These are phyloP conservation scores for Phrynocephalus guinanensis DNA, from an alignment of 2,797 vertebrate genomes.

Conservation along the genomic window DNA sequence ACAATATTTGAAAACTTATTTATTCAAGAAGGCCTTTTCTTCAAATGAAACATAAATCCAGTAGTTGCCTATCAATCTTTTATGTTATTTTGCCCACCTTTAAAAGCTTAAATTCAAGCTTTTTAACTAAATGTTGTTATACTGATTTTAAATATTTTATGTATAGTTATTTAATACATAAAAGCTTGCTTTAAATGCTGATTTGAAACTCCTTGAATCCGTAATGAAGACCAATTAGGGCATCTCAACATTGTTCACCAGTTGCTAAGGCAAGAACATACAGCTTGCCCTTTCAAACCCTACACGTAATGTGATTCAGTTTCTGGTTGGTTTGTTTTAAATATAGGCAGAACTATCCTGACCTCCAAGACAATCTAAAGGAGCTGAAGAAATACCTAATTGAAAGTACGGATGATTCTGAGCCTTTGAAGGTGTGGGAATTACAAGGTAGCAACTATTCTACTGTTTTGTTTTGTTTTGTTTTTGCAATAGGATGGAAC, in stretches of 20 bases:
- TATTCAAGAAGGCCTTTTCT: too few relatives aligned
- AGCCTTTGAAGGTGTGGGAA: slow-evolving; percentile 96
- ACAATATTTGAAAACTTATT: too few relatives aligned
- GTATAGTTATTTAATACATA: too few relatives aligned
- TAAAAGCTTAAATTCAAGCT: too few relatives aligned
- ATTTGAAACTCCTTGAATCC: not conserved
- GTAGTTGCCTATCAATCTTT: too few relatives aligned
- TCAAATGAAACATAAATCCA: too few relatives aligned
- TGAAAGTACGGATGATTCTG: slow-evolving; percentile 89
- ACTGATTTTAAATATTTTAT: too few relatives aligned
- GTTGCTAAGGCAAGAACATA: not conserved
- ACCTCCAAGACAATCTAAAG: slow-evolving; percentile 85
- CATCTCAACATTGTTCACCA: not conserved
- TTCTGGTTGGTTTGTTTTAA: slow-evolving; percentile 1
- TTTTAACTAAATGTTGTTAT: too few relatives aligned
- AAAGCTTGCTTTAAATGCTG: not conserved
- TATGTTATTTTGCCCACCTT: too few relatives aligned
- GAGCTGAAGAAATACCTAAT: slow-evolving; percentile 91
- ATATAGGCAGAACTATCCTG: slow-evolving; percentile 87
- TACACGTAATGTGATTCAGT: not conserved
- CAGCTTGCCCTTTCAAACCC: not conserved
- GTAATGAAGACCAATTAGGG: not conserved
- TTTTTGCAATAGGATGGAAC: not conserved
- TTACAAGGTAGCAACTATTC: slow-evolving; percentile 85
- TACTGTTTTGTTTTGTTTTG: not conserved